Percentiles rank a stretch among this genome's conserved stretches.
Conservation (phyloP, 2,888 invertebrate species). For the Stenodera caucasica region DNA sequence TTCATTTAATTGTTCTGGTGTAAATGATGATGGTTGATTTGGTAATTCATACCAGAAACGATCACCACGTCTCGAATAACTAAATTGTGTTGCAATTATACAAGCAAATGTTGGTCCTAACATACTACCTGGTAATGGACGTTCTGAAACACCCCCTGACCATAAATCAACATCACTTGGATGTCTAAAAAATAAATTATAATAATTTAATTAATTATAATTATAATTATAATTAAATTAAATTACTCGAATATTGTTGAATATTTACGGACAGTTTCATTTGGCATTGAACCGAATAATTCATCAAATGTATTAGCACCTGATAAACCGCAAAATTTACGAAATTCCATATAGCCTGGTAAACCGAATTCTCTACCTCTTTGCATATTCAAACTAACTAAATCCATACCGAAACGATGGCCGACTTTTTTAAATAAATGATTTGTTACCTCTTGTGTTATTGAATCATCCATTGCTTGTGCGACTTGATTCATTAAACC, state of each 20-base stretch:
- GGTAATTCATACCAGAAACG: slow-evolving; percentile 94
- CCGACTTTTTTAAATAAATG: slow-evolving; percentile 83
- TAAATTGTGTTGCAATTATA: slow-evolving; percentile 90
- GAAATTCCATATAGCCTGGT: slow-evolving; percentile 91
- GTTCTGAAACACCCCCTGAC: slow-evolving; percentile 92
- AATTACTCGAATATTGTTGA: slow-evolving; percentile 79
- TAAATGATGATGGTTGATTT: slow-evolving; percentile 89
- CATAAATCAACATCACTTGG: slow-evolving; percentile 92
- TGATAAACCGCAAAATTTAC: slow-evolving; percentile 86
- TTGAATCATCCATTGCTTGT: slow-evolving; percentile 93
- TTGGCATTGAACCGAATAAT: slow-evolving; percentile 84
- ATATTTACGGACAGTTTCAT: slow-evolving; percentile 81
- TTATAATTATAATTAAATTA: slow-evolving; percentile 15
- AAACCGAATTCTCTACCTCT: slow-evolving; percentile 89
- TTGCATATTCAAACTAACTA: slow-evolving; percentile 92
- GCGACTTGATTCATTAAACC: slow-evolving; percentile 93
- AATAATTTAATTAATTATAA: too few species aligned
- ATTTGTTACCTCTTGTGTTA: slow-evolving; percentile 88
- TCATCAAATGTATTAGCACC: slow-evolving; percentile 77
- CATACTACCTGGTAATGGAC: slow-evolving; percentile 87
- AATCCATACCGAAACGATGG: slow-evolving; percentile 80
- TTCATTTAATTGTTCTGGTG: slow-evolving; percentile 81
- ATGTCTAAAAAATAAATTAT: slow-evolving; percentile 59
- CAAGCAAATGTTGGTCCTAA: slow-evolving; percentile 94
- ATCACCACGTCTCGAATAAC: slow-evolving; percentile 85